These are phyloP conservation scores for Malurus leucopterus DNA, from an alignment of 2,797 vertebrate species.

Conservation along the genomic window DNA sequence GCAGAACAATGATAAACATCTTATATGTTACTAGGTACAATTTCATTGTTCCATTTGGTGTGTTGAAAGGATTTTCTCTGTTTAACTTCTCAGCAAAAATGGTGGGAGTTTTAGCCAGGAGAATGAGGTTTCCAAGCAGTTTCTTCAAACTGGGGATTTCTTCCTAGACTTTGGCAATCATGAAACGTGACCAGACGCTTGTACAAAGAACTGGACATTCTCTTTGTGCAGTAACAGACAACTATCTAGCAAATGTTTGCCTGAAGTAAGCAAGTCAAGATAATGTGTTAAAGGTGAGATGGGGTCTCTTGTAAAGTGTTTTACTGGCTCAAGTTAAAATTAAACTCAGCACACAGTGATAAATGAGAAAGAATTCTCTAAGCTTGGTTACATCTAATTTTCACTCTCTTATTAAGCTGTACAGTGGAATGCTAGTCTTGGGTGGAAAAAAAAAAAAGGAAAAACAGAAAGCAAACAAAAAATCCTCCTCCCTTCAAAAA, in stretches of 20 bases:
- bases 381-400: constrained; percentile 21
- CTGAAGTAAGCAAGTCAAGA: constrained; percentile 24
- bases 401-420: background rate
- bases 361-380: constrained; percentile 50
- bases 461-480: background rate
- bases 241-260: constrained; percentile 63
- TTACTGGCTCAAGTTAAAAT: constrained; percentile 35
- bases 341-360: background rate
- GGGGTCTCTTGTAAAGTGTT: constrained; percentile 29
- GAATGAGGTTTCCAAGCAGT: background rate
- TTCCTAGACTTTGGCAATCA: background rate
- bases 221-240: background rate
- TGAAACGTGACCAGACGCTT: constrained; percentile 6
- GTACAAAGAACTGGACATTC: background rate
- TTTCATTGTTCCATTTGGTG: background rate
- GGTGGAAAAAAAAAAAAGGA: fast-evolving
- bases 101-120: background rate
- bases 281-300: constrained; percentile 25
- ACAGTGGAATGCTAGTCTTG: background rate
- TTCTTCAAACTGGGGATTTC: background rate
- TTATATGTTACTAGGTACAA: background rate
- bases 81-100: background rate
- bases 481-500: fast-evolving
- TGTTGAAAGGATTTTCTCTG: background rate
- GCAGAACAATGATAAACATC: background rate